These are phyloP conservation scores for Nothura maculosa DNA, from an alignment of 2,797 vertebrate genomes.

Conservation along the genomic window DNA sequence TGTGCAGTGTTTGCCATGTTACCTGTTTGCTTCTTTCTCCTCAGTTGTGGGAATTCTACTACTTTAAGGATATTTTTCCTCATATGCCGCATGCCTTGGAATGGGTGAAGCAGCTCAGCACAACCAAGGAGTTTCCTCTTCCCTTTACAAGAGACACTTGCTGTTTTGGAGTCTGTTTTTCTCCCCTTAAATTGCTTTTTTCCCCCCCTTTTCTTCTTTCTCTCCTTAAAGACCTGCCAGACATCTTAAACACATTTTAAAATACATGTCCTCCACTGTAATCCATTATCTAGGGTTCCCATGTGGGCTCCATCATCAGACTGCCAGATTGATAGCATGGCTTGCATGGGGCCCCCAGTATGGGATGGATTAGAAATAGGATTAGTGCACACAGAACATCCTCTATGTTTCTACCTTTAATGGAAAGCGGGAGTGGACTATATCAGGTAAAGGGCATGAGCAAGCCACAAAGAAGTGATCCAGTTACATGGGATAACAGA, in stretches of 20 bases:
- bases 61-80: background rate
- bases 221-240: conserved; percentile 1
- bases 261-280: conserved; percentile 26
- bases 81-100: background rate
- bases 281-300: conserved; percentile 50
- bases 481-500: background rate
- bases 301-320: conserved; percentile 24
- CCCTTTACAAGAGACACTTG: background rate
- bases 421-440: background rate
- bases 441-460: background rate
- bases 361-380: background rate
- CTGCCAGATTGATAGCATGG: conserved; percentile 21
- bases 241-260: conserved; percentile 65
- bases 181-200: background rate
- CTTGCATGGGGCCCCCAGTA: background rate
- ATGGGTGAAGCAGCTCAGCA: background rate
- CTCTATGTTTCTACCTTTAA: background rate
- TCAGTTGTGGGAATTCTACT: background rate
- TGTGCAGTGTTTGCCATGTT: background rate
- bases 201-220: background rate
- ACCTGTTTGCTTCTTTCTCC: background rate
- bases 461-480: background rate
- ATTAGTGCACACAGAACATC: background rate
- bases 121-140: background rate
- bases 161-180: background rate